Percentiles rank a stretch among this genome's conserved stretches.
Evolutionary conservation across 2,113 vertebrate species (phyloP).

Genomic region (Cephalopterus ornatus): DNA sequence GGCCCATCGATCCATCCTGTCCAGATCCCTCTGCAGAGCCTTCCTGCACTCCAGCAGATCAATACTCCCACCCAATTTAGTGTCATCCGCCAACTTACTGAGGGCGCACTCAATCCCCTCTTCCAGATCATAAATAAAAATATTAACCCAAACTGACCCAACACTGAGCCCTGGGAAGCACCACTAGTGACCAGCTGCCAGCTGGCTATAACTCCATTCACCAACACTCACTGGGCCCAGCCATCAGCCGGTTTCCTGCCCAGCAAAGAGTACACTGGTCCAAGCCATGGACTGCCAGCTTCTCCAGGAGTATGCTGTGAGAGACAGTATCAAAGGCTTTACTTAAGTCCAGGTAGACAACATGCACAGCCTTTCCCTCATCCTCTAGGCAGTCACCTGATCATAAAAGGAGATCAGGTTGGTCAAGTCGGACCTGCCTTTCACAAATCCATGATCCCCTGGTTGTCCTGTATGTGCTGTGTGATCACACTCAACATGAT

Average conservation of each 20-base stretch:
- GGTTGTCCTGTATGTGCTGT: background rate
- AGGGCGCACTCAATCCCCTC: background rate
- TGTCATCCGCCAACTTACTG: background rate
- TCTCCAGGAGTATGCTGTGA: background rate
- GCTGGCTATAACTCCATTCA: background rate
- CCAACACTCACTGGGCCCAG: background rate
- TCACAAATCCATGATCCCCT: background rate
- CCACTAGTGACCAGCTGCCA: background rate
- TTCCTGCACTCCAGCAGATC: background rate
- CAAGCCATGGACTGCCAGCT: background rate
- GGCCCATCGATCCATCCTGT: background rate
- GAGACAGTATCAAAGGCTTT: background rate
- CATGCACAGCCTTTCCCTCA: background rate
- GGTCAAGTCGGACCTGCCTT: background rate
- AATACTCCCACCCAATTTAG: background rate
- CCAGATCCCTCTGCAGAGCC: background rate
- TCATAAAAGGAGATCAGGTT: background rate
- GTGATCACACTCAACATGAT: background rate
- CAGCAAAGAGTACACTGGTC: background rate
- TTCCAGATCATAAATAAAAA: background rate
- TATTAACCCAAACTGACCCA: background rate
- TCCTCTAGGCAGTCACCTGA: background rate
- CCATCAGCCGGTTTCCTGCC: background rate
- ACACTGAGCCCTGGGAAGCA: background rate
- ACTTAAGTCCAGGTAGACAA: background rate